Conservation (phyloP, 2,113 vertebrate species). For the Delphinapterus leucas region DNA sequence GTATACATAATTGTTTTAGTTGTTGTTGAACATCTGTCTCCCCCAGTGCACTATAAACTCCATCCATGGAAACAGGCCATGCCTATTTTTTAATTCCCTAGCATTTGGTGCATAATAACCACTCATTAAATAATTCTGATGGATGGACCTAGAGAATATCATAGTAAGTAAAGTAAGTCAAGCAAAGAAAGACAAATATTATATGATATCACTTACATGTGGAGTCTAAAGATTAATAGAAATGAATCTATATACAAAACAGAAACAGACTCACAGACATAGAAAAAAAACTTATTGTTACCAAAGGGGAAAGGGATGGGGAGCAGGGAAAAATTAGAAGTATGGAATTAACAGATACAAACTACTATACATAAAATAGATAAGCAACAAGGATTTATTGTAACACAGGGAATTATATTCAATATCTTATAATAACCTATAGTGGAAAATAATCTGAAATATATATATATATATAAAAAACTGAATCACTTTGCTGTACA, state of each 20-base stretch:
- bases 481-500: neutral
- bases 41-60: neutral
- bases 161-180: neutral
- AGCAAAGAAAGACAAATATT: neutral
- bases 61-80: neutral
- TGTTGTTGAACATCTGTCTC: neutral
- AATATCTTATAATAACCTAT: neutral
- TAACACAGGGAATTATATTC: neutral
- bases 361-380: neutral
- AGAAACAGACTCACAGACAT: neutral
- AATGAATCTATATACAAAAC: neutral
- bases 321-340: neutral
- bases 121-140: neutral
- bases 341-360: neutral
- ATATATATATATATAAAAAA: too few species aligned
- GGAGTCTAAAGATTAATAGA: neutral
- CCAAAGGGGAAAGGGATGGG: neutral
- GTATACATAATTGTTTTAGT: too few species aligned
- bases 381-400: neutral
- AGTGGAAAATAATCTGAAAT: neutral
- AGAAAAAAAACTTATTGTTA: neutral
- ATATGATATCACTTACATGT: neutral
- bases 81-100: neutral
- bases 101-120: neutral
- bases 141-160: neutral